phyloP scores from a whole-genome alignment of 2,797 vertebrate genomes.

The Manis crassicaudata region DNA sequence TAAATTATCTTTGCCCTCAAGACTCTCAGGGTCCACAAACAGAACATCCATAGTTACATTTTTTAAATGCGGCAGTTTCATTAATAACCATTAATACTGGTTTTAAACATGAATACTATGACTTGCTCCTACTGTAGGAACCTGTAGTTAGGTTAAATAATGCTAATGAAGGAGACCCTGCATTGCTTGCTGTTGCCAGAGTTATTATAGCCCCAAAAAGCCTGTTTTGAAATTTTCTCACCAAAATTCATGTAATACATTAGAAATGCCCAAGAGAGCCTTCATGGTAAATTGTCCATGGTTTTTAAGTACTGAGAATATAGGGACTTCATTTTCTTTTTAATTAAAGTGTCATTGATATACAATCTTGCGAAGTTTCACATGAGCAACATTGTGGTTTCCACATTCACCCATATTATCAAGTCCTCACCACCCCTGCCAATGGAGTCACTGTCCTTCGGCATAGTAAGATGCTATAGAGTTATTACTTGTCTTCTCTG shows the following conservation, averaged over 20 bases:
- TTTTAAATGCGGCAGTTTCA: slow-evolving; percentile 77
- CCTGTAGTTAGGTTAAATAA: slow-evolving; percentile 80
- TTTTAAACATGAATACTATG: slow-evolving; percentile 80
- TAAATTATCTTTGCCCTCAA: slow-evolving; percentile 82
- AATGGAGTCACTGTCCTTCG: too few relatives aligned
- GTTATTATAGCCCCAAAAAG: slow-evolving; percentile 47
- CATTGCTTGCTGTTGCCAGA: slow-evolving; percentile 62
- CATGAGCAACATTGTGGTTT: too few relatives aligned
- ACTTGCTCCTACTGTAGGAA: slow-evolving; percentile 78
- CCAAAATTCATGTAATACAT: slow-evolving; percentile 42
- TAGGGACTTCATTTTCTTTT: neutral
- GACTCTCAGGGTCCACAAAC: slow-evolving; percentile 70
- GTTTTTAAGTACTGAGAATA: slow-evolving; percentile 7
- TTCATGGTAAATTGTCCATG: neutral
- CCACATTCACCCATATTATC: too few relatives aligned
- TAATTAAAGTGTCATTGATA: too few relatives aligned
- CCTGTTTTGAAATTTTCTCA: slow-evolving; percentile 17
- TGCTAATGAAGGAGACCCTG: slow-evolving; percentile 74
- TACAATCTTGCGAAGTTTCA: too few relatives aligned
- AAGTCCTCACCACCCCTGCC: too few relatives aligned
- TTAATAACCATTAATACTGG: slow-evolving; percentile 82
- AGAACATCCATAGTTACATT: slow-evolving; percentile 79
- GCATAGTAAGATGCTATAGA: too few relatives aligned
- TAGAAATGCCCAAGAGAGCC: neutral
- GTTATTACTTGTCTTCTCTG: too few relatives aligned